These are phyloP conservation scores for Acanthornis magna DNA, from an alignment of 2,797 vertebrate species.

Conservation along the genomic window DNA sequence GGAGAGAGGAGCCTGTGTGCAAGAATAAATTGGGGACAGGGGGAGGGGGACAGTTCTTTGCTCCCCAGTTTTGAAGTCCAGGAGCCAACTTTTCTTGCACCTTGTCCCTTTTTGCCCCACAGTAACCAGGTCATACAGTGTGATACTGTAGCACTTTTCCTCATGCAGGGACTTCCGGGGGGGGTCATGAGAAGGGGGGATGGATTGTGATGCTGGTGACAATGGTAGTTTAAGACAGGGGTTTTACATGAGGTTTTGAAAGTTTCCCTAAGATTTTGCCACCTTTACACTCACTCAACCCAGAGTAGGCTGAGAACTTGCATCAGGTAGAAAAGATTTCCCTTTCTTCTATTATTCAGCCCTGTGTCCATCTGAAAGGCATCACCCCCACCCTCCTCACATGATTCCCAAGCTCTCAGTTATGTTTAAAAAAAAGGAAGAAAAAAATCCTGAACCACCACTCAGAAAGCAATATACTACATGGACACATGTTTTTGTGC, in stretches of 20 bases:
- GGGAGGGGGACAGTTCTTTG: neutral
- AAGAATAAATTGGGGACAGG: neutral
- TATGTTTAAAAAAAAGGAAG: neutral
- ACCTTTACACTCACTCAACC: neutral
- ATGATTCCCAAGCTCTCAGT: constrained; percentile 21
- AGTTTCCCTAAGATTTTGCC: neutral
- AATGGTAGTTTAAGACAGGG: neutral
- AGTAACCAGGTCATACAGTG: rapidly evolving
- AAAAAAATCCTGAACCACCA: neutral
- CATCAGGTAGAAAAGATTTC: neutral
- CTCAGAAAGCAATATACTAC: neutral
- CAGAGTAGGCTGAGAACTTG: neutral
- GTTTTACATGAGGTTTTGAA: neutral
- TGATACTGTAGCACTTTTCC: neutral
- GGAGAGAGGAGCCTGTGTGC: neutral
- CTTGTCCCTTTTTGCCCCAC: neutral
- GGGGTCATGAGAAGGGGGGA: neutral
- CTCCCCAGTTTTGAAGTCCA: neutral
- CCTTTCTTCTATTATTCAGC: neutral
- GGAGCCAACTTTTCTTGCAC: neutral
- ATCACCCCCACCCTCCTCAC: neutral
- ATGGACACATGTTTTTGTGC: constrained; percentile 57
- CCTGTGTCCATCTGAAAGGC: constrained; percentile 2
- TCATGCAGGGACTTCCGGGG: neutral
- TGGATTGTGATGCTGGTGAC: neutral